phyloP scores from a whole-genome alignment of 92 coral and sea anemone genomes.

The Porites rus region DNA sequence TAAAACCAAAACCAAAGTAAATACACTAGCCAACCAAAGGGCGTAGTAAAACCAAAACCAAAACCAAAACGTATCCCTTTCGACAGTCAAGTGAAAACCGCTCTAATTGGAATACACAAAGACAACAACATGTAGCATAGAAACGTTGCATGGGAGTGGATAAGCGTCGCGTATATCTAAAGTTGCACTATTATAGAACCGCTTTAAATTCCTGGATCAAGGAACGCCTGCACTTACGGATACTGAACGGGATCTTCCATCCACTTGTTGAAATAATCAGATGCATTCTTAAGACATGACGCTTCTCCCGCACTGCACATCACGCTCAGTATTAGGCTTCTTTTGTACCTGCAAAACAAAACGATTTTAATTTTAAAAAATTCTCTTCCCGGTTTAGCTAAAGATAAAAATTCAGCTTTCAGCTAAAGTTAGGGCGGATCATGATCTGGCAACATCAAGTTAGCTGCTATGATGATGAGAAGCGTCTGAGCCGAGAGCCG shows the following conservation, averaged over 20 bases:
- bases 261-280: constrained; percentile 71
- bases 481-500: too few species aligned
- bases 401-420: neutral
- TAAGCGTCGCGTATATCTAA: too few species aligned
- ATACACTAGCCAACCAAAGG: too few species aligned
- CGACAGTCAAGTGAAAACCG: too few species aligned
- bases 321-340: constrained; percentile 45
- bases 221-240: constrained; percentile 53
- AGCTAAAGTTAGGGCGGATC: neutral
- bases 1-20: too few species aligned
- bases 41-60: too few species aligned
- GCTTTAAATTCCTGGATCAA: neutral
- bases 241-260: constrained; percentile 64
- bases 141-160: too few species aligned
- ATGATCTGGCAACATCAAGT: too few species aligned
- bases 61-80: too few species aligned
- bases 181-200: neutral
- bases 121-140: too few species aligned
- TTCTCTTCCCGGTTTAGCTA: neutral
- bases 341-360: constrained; percentile 65
- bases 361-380: neutral
- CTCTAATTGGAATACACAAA: too few species aligned
- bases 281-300: constrained; percentile 64
- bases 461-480: too few species aligned
- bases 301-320: constrained; percentile 66